Evolutionary conservation across 2,113 vertebrate genomes (phyloP).

Genomic region (Chroicocephalus ridibundus): DNA sequence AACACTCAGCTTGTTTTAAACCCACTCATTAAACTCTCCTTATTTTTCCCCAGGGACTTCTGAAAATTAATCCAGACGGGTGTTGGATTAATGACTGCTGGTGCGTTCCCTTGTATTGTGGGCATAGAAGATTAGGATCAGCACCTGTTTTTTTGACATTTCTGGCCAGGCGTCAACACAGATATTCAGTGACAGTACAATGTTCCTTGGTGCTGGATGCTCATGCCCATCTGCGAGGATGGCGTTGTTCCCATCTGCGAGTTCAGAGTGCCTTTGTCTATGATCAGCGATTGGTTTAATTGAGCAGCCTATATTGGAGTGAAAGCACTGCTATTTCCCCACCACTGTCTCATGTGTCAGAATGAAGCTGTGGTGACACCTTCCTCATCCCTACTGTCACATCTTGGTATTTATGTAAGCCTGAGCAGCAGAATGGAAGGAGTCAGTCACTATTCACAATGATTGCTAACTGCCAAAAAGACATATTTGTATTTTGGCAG

Average conservation of each 20-base stretch:
- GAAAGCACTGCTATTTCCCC: not conserved
- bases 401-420: not conserved
- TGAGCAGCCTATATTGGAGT: not conserved
- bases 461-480: not conserved
- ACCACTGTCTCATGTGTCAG: not conserved
- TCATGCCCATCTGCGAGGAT: slow-evolving; percentile 35
- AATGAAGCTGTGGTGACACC: not conserved
- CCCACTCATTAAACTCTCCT: not conserved
- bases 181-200: not conserved
- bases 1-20: not conserved
- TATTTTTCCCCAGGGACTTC: not conserved
- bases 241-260: slow-evolving; percentile 21
- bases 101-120: not conserved
- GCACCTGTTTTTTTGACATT: slow-evolving; percentile 30
- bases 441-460: not conserved
- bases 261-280: slow-evolving; percentile 31
- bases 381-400: not conserved
- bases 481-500: not conserved
- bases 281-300: not conserved
- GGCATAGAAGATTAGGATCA: not conserved
- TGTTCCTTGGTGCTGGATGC: slow-evolving; percentile 25
- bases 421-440: not conserved
- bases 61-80: not conserved
- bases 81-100: not conserved
- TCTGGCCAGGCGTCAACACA: slow-evolving; percentile 1